These are phyloP conservation scores for Latrodectus geometricus DNA, from an alignment of 1,140 invertebrate genomes.

Conservation along the genomic window DNA sequence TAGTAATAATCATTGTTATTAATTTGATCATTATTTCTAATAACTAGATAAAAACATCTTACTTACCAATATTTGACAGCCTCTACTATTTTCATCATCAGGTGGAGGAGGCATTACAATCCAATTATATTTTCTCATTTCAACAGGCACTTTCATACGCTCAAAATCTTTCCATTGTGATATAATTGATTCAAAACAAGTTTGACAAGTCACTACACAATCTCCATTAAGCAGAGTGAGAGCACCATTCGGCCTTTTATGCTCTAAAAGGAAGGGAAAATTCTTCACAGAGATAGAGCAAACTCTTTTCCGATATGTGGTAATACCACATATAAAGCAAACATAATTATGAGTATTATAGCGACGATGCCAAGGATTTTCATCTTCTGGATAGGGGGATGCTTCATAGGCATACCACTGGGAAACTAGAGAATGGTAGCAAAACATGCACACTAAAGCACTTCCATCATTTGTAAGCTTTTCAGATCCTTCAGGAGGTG, in stretches of 20 bases:
- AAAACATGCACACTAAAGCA: conserved; percentile 92
- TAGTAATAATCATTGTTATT: too few relatives aligned
- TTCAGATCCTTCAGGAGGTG: conserved; percentile 80
- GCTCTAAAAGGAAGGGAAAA: conserved; percentile 77
- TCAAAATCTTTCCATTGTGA: conserved; percentile 83
- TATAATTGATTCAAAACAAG: conserved; percentile 88
- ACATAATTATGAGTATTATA: conserved; percentile 93
- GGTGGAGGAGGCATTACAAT: conserved; percentile 88
- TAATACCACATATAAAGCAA: conserved; percentile 91
- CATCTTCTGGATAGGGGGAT: conserved; percentile 65
- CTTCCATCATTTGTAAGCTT: conserved; percentile 81
- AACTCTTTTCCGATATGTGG: conserved; percentile 87
- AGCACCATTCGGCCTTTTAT: conserved; percentile 84
- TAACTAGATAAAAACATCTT: not conserved
- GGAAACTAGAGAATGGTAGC: conserved; percentile 89
- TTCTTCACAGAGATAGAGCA: conserved; percentile 85
- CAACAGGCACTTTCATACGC: conserved; percentile 85
- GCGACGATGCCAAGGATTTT: conserved; percentile 72
- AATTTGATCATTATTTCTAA: not conserved
- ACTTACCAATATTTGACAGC: conserved; percentile 54
- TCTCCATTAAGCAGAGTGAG: conserved; percentile 89
- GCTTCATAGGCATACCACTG: conserved; percentile 85
- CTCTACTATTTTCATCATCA: conserved; percentile 69
- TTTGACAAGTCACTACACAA: conserved; percentile 89
- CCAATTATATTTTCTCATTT: conserved; percentile 88